Conservation (phyloP, 2,797 vertebrate genomes). For the Diceros bicornis region DNA sequence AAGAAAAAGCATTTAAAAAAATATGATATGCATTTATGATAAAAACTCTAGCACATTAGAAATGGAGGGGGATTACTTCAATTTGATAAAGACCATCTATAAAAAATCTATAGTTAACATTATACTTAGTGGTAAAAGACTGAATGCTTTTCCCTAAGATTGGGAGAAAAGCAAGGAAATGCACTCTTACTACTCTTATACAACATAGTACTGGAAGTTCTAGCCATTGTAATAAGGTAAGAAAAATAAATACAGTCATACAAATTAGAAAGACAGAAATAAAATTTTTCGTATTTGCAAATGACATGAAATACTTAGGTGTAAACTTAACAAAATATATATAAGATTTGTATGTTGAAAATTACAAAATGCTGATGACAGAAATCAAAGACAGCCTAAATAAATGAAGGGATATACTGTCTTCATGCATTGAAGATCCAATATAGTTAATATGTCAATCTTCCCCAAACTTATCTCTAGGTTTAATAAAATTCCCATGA, state of each 20-base stretch:
- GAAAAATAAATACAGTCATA: conserved; percentile 34
- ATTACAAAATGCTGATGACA: neutral
- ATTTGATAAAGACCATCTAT: neutral
- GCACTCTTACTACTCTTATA: neutral
- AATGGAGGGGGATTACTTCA: neutral
- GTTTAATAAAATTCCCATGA: conserved; percentile 20
- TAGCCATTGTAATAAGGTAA: neutral
- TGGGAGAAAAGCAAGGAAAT: neutral
- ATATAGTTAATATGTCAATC: neutral
- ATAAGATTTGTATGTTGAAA: neutral
- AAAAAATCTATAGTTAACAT: neutral
- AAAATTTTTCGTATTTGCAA: conserved; percentile 7
- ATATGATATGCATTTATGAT: neutral
- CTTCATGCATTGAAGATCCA: conserved; percentile 22
- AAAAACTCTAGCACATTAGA: conserved; percentile 40
- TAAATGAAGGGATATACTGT: conserved; percentile 39
- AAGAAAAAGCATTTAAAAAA: conserved; percentile 42
- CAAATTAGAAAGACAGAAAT: neutral
- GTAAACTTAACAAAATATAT: neutral
- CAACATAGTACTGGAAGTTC: neutral
- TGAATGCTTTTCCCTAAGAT: conserved; percentile 3
- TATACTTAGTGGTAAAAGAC: neutral
- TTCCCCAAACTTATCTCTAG: neutral
- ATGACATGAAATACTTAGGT: conserved; percentile 56
- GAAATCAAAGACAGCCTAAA: neutral